Evolutionary conservation across 2,113 vertebrate species (phyloP), one percentile per base, ranked within the genome.

Genomic region (Fregetta grallaria): DNA sequence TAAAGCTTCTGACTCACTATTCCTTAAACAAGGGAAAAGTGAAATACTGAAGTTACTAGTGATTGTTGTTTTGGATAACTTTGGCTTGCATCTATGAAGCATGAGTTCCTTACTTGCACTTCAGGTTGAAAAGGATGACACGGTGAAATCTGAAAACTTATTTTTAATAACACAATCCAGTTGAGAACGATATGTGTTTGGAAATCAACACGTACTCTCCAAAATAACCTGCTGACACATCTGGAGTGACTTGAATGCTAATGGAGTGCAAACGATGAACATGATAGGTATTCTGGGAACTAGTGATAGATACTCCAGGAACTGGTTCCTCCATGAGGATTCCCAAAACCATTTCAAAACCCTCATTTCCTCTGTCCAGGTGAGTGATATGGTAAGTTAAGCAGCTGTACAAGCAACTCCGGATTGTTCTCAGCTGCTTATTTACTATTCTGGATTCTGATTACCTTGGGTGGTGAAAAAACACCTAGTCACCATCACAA

Each of bases 321-420:
- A 44, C 2, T 2, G 13, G 21, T 42, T 72, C 30, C 21, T 83
- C 23, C 3, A 1, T 56, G 34, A 82, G 21, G 16, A 56, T 45
- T 89, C 15, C 23, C 32, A 16, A 74, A 68, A 30, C 19, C 44
- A 4, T 77, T 91, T 68, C 26, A 77, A 73, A 88, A 18, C 22
- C 1, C 32, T 58, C 19, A 6, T 38, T 63, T 72, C 4, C 14
- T 61, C 10, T 72, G 25, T 63, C 21, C 26, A 47, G 11, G 23
- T 87, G 70, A 65, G 21, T 0, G 1, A 26, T 30, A 27, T 0
- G 0, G 2, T 73, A 61, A 68, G 1, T 50, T 56, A 61, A 47
- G n/a, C 38, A 71, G 18, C 71, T 77, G 20, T 50, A 59, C 17
- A 40, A 72, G 13, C 9, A 56, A 18, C 29, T 76, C 23, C 1